phyloP scores from a whole-genome alignment of 2,888 invertebrate species.

The Zygogramma bicolorata region DNA sequence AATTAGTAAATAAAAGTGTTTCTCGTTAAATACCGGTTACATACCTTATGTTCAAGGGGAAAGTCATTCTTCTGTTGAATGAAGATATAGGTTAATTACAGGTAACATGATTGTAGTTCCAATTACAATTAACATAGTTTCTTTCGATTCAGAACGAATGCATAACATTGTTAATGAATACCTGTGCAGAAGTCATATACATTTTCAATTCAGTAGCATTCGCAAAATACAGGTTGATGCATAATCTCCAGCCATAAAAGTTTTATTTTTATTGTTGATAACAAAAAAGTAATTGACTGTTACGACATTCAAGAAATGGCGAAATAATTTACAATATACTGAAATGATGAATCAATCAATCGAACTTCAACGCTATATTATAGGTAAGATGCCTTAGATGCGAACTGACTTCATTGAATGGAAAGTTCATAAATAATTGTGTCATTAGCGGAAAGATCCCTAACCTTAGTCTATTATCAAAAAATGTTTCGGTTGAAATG shows the following conservation, averaged over 20 bases:
- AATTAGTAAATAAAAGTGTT: conserved; percentile 11
- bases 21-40: conserved; percentile 1
- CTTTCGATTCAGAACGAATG: conserved; percentile 1
- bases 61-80: conserved; percentile 10
- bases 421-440: too few relatives aligned
- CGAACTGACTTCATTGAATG: too few relatives aligned
- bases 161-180: not conserved
- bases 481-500: too few relatives aligned
- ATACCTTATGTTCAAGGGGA: not conserved
- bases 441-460: too few relatives aligned
- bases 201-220: not conserved
- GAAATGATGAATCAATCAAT: too few relatives aligned
- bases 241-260: not conserved
- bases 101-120: conserved; percentile 1
- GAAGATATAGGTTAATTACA: conserved; percentile 3
- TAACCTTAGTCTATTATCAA: too few relatives aligned
- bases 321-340: too few relatives aligned
- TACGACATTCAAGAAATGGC: too few relatives aligned
- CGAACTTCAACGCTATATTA: too few relatives aligned
- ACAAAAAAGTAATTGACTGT: too few relatives aligned
- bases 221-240: not conserved
- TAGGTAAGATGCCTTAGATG: too few relatives aligned
- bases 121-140: conserved; percentile 12
- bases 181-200: not conserved
- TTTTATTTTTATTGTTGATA: not conserved